Base-by-base conservation (phyloP, 1,140 invertebrate genomes). In the Brachionus calyciflorus region DNA sequence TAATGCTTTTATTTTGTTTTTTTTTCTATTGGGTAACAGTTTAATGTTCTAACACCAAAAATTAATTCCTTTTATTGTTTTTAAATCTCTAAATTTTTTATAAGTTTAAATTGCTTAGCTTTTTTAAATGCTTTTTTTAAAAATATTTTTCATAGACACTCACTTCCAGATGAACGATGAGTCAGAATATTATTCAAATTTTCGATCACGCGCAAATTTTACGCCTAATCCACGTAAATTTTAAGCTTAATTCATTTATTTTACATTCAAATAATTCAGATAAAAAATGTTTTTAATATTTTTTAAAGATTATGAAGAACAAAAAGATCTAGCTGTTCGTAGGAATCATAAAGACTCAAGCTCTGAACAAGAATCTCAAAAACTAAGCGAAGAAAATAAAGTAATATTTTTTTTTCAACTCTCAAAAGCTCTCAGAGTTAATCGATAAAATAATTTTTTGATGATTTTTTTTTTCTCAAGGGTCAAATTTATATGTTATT, bases 401-500 rank as follows among this genome's bases (percentile, higher is more conserved):
- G 53, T 55, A 60, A 17, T 30, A 37, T 1, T 17, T 60, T 2
- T 17, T 37, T 19, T 17, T 37, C 3, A 60, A 60, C 7, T 6
- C 1, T 17, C n/a, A 37, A 37, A 17, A 17, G 33, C 0, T 60
- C 7, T 19, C 2, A 60, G 37, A 37, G 33, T 37, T 37, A 5
- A 5, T 37, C 9, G 33, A 5, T 37, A 5, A 5, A 37, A 37
- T 5, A 3, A 37, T 33, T 30, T 14, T 33, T 33, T n/a, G n/a
- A n/a, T n/a, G n/a, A n/a, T n/a, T n/a, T n/a, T 41, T 26, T 2
- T 33, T 46, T 37, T 44, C 24, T 40, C n/a, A 55, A 55, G 49
- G 24, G 48, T 12, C 26, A 53, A 49, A 57, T 78, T 21, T 78
- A 49, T 37, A 17, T 63, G 21, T 63, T 78, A 10, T 68, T 78